phyloP scores from a whole-genome alignment of 2,888 invertebrate species.

The Acanthosoma haemorrhoidale region DNA sequence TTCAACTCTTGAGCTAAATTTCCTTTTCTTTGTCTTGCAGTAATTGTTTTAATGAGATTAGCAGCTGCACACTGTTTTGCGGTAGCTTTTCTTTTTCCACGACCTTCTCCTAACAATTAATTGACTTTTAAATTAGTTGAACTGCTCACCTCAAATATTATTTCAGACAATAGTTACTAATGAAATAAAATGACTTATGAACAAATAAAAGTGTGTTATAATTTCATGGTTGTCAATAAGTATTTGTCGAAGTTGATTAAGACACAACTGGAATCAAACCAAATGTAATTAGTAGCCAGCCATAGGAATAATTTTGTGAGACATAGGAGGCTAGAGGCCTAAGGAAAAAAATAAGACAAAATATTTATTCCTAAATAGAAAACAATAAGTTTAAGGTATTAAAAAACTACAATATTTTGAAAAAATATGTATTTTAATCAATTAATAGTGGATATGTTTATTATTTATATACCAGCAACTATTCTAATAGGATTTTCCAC shows the following conservation, averaged over 20 bases:
- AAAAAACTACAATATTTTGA: background rate
- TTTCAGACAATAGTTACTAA: background rate
- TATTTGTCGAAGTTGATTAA: too few species aligned
- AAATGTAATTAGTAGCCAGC: too few species aligned
- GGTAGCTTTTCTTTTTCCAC: background rate
- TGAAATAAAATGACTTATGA: background rate
- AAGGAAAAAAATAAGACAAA: too few species aligned
- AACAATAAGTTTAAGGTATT: background rate
- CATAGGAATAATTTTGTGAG: too few species aligned
- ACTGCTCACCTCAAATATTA: background rate
- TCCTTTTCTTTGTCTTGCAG: constrained; percentile 7
- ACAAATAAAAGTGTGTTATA: too few species aligned
- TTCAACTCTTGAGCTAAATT: background rate
- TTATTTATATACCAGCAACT: constrained; percentile 47
- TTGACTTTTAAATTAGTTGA: background rate
- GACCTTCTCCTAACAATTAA: constrained; percentile 16
- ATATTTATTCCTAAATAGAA: too few species aligned
- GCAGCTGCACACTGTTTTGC: constrained; percentile 27
- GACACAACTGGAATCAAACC: too few species aligned
- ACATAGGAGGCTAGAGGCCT: too few species aligned
- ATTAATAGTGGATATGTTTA: background rate
- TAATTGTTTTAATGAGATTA: background rate
- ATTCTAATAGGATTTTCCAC: constrained; percentile 95
- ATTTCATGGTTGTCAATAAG: too few species aligned
- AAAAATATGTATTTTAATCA: background rate